A percentile compares a stretch with the other conserved stretches of the same genome.
phyloP scores from a whole-genome alignment of 2,113 vertebrate species.

The Perognathus longimembris region DNA sequence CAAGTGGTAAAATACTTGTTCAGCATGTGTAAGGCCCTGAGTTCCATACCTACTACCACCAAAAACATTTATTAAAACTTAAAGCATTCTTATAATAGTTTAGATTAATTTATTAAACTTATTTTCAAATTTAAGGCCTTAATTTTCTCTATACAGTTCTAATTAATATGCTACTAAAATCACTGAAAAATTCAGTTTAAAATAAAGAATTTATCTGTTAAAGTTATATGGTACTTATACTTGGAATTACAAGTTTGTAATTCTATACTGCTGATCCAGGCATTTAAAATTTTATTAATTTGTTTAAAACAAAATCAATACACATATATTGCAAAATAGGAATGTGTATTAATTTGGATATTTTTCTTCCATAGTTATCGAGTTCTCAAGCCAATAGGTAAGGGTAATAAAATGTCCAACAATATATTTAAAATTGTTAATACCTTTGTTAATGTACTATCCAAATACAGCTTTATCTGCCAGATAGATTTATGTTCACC shows the following conservation, averaged over 20 bases:
- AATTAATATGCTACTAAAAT: conserved; percentile 51
- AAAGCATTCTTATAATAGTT: too few relatives aligned
- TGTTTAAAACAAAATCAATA: conserved; percentile 65
- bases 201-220: conserved; percentile 57
- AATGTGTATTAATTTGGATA: conserved; percentile 63
- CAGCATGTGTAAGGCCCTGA: too few relatives aligned
- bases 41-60: too few relatives aligned
- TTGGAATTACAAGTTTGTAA: conserved; percentile 35
- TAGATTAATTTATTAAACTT: conserved; percentile 42
- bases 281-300: conserved; percentile 63
- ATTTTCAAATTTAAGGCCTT: background rate
- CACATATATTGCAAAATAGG: conserved; percentile 62
- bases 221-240: conserved; percentile 37
- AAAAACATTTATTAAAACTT: too few relatives aligned
- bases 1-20: too few relatives aligned
- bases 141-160: background rate
- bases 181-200: background rate
- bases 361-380: conserved; percentile 69
- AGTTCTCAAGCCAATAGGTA: conserved; percentile 72
- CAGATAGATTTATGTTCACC: conserved; percentile 64
- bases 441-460: conserved; percentile 76
- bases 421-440: conserved; percentile 77
- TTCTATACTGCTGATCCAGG: conserved; percentile 57
- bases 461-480: conserved; percentile 74
- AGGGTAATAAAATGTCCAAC: conserved; percentile 72